These are phyloP conservation scores for Halictus ligatus DNA, from an alignment of 2,888 invertebrate genomes.

Conservation along the genomic window DNA sequence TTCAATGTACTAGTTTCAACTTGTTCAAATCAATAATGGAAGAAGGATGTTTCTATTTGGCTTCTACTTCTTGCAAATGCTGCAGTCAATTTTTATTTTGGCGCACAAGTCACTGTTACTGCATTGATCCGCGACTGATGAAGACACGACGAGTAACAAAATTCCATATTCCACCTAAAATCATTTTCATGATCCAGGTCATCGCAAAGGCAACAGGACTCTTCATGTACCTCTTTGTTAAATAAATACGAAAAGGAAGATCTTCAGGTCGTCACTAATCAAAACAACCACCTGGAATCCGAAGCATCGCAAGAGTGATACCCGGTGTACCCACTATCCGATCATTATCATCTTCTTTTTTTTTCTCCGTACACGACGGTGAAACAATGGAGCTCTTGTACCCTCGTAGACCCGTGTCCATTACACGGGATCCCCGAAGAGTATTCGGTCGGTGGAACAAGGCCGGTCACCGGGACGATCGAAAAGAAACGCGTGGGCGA, in stretches of 20 bases:
- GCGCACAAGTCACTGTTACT: no score
- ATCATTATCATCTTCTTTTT: neutral
- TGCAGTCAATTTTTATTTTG: no score
- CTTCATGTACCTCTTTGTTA: neutral
- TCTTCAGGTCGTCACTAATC: neutral
- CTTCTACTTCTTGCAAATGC: no score
- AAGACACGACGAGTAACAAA: no score
- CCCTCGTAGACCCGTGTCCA: neutral
- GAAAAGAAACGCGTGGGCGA: slow-evolving; percentile 35
- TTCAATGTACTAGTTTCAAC: no score
- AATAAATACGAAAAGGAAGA: neutral
- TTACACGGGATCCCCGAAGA: slow-evolving; percentile 19
- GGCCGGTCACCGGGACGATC: neutral
- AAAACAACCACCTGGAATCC: neutral
- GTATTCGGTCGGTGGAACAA: neutral
- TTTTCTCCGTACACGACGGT: neutral
- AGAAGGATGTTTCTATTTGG: no score
- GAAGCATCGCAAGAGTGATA: neutral
- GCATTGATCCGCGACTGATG: no score
- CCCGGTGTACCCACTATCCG: neutral
- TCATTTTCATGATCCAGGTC: no score
- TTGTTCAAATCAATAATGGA: no score
- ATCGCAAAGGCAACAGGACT: no score
- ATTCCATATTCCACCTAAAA: no score
- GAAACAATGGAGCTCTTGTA: slow-evolving; percentile 17